A percentile compares a stretch with the other conserved stretches of the same genome.
These are phyloP conservation scores for Meloe dianella DNA, from an alignment of 2,888 invertebrate genomes.

Conservation along the genomic window DNA sequence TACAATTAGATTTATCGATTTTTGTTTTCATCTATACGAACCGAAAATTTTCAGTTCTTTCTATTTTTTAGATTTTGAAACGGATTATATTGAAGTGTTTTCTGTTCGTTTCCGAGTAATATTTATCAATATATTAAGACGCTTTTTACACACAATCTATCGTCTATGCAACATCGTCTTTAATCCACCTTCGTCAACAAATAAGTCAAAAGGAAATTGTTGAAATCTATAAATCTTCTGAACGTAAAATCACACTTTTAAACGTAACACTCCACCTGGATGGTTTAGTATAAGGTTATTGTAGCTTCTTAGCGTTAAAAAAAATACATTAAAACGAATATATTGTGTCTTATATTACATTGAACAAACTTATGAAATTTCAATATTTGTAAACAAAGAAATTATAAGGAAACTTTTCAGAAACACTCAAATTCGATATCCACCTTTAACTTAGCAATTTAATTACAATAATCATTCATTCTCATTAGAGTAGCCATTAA, in stretches of 20 bases:
- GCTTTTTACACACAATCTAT: background rate
- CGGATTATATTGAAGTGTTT: background rate
- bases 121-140: constrained; percentile 1
- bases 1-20: background rate
- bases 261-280: background rate
- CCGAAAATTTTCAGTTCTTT: background rate
- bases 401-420: too few relatives aligned
- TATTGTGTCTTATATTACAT: too few relatives aligned
- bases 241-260: background rate
- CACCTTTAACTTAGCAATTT: too few relatives aligned
- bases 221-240: background rate
- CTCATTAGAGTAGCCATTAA: too few relatives aligned
- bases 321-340: too few relatives aligned
- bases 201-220: background rate
- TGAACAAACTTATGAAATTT: too few relatives aligned
- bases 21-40: background rate
- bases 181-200: background rate
- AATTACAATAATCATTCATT: too few relatives aligned
- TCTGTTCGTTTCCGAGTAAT: background rate
- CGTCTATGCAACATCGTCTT: background rate
- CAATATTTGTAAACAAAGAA: too few relatives aligned
- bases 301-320: too few relatives aligned
- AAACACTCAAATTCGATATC: too few relatives aligned
- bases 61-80: background rate
- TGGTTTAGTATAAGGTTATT: background rate